These are phyloP conservation scores for Champsocephalus esox DNA, from an alignment of 2,797 vertebrate genomes.

Conservation along the genomic window DNA sequence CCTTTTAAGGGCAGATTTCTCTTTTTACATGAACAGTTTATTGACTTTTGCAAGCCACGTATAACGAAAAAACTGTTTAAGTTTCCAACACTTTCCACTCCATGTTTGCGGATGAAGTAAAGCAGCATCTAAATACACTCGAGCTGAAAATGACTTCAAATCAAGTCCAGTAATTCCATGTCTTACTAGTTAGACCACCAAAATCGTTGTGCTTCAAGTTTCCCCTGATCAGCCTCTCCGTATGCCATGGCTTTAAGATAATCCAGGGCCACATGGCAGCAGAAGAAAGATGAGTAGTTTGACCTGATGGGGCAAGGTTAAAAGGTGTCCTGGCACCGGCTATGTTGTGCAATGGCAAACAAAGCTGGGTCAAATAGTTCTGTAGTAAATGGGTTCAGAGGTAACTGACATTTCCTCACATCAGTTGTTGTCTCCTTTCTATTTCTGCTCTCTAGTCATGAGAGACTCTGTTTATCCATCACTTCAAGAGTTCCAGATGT, in stretches of 20 bases:
- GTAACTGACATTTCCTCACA: slow-evolving; percentile 4
- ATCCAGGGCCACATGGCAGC: slow-evolving; percentile 59
- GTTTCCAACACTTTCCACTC: slow-evolving; percentile 29
- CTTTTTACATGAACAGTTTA: neutral
- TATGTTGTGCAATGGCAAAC: slow-evolving; percentile 14
- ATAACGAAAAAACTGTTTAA: slow-evolving; percentile 4
- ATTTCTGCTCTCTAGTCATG: neutral
- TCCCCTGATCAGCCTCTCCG: slow-evolving; percentile 18
- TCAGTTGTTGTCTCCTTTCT: neutral
- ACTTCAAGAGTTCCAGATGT: slow-evolving; percentile 1
- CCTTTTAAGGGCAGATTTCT: slow-evolving; percentile 18
- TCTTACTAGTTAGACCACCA: neutral
- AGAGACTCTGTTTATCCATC: slow-evolving; percentile 12
- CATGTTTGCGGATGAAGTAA: slow-evolving; percentile 1
- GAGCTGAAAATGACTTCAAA: slow-evolving; percentile 21
- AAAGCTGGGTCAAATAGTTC: slow-evolving; percentile 22
- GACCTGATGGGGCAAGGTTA: slow-evolving; percentile 52
- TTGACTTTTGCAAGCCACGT: neutral
- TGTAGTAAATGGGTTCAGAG: neutral
- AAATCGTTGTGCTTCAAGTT: slow-evolving; percentile 38
- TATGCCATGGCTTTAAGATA: slow-evolving; percentile 43
- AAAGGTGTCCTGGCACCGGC: slow-evolving; percentile 11
- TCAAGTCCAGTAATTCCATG: slow-evolving; percentile 10
- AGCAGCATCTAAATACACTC: slow-evolving; percentile 23
- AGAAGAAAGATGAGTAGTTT: slow-evolving; percentile 52